Evolutionary conservation across 2,888 invertebrate genomes (phyloP), one percentile per base, ranked within the genome.

Genomic region (Scaptomyza caliginosa): DNA sequence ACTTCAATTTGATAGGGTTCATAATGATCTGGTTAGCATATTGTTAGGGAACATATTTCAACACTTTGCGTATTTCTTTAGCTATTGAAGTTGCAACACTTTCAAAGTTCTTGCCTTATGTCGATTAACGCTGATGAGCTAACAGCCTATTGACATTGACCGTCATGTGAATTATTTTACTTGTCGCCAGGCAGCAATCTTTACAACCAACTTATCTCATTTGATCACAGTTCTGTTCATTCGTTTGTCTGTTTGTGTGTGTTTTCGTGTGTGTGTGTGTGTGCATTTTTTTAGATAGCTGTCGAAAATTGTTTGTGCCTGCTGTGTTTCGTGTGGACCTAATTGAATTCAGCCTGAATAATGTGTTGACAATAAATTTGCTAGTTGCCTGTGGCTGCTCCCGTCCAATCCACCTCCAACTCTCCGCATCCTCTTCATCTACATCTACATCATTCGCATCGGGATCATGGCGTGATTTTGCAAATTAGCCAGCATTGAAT

Each of bases 301-400:
- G 45, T 21, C 54, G 48, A 40, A 64, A 57, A 32, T 49, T 64
- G 45, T 51, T 54, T 51, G 38, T 43, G 6, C 26, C 49, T 19
- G 49, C 49, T 63, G 62, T 10, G 34, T 11, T 38, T 48, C 19
- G 28, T 56, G 57, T 40, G 28, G 13, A 10, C 8, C 59, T 43
- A 70, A 70, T 62, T 70, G 58, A 70, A 70, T 66, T 75, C 51
- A 11, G 19, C 28, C 32, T 66, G 52, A 75, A 62, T 75, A 54
- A 75, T 77, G 60, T 68, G 60, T 68, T 30, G 57, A 62, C 59
- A 64, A 74, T 74, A 58, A 72, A 74, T 65, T 60, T 43, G 21
- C 13, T 10, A 23, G 50, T 40, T 50, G 52, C 42, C 26, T 38
- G 46, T 55, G 38, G 52, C 56, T 54, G 34, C n/a, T n/a, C 6